Conservation (phyloP, 2,797 vertebrate genomes). For the Falco novaeseelandiae region DNA sequence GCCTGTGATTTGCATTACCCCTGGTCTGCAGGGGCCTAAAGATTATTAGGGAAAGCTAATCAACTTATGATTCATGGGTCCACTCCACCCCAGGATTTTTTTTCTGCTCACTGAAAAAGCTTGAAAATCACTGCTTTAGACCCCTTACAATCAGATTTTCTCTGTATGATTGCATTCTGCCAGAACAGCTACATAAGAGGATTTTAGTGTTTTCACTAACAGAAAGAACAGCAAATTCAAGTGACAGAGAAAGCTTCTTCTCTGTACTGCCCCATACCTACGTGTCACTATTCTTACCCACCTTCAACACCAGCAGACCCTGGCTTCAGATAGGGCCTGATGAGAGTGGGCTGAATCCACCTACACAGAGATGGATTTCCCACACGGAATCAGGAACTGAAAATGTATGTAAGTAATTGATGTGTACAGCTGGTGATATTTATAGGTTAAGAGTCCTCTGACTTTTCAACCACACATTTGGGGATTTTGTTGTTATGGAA, state of each 20-base stretch:
- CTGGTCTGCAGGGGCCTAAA: background rate
- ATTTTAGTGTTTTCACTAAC: background rate
- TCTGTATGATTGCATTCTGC: background rate
- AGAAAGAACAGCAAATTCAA: background rate
- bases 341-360: background rate
- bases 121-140: background rate
- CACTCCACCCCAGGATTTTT: background rate
- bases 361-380: background rate
- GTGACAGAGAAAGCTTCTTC: background rate
- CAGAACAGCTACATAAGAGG: background rate
- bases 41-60: background rate
- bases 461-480: background rate
- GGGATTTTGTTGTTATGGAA: constrained; percentile 3
- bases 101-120: background rate
- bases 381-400: constrained; percentile 5
- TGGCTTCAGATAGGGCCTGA: background rate
- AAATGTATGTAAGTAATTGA: background rate
- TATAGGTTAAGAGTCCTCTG: background rate
- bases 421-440: background rate
- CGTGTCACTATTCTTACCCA: background rate
- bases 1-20: background rate
- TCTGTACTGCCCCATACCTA: background rate
- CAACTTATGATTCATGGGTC: background rate
- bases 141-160: background rate
- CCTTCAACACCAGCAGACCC: background rate